Evolutionary conservation across 1,140 invertebrate species (phyloP), one percentile per base, ranked within the genome.

Genomic region (Caenorhabditis brenneri): DNA sequence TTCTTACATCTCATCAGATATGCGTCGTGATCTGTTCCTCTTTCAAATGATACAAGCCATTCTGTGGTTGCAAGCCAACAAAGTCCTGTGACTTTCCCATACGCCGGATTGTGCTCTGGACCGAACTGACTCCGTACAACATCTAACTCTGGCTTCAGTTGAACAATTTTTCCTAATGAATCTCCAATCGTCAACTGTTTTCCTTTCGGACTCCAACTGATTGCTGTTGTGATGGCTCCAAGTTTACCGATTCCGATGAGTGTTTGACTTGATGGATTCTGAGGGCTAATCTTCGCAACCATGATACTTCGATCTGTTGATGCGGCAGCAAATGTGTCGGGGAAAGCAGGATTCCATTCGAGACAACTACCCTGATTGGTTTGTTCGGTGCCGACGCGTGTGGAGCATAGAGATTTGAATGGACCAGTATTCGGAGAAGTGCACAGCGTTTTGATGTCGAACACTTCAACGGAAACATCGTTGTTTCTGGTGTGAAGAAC

Each of bases 141-240:
- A n/a, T 83, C 80, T 31, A 96, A 90, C 88, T 95, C 94, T 22
- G 95, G 95, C 91, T 96, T 95, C 88, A 94, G 95, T 88, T 96
- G 95, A 42, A 93, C 93, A 22, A 96, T 91, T 39, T 93, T 93
- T 1, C 95, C 95, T 91, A 94, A 93, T 80, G 89, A 92, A 87
- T 94, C 94, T 1, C 95, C 95, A 10, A 95, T 93, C 22, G 95
- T 94, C 15, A 96, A 91, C 90, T 96, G 95, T 89, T 96, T 96
- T 22, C 95, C 96, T 93, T 95, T 96, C 2, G 88, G 95, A 93
- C 95, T 96, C 95, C 95, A 97, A 88, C 94, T 95, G 49, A 95
- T 86, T 7, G 81, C 78, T n/a, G 84, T 84, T 2, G 82, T 58
- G 22, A 81, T 33, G 22, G 65, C 65, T 74, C 60, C 42, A 48